Conservation (phyloP, 2,113 vertebrate genomes). For the Dicerorhinus sumatrensis region DNA sequence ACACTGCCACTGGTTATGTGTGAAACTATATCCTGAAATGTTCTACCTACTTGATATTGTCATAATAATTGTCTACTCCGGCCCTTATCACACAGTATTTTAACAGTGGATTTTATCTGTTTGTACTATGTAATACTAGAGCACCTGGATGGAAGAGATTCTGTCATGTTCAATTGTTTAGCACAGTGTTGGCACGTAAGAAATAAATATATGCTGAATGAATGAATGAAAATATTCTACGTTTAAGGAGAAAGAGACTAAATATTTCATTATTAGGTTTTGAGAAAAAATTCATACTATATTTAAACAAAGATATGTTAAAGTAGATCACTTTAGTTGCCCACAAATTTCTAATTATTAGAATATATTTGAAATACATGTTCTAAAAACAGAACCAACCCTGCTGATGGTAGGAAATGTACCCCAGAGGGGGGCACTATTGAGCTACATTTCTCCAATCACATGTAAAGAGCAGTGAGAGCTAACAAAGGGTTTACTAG, state of each 20-base stretch:
- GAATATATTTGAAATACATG: background rate
- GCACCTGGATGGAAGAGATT: background rate
- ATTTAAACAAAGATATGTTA: background rate
- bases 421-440: conserved; percentile 85
- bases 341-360: background rate
- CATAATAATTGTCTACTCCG: background rate
- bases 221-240: background rate
- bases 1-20: background rate
- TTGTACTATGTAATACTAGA: background rate
- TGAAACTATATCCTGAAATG: background rate
- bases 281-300: background rate
- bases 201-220: background rate
- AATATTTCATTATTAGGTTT: background rate
- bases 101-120: background rate
- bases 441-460: conserved; percentile 74
- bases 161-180: background rate
- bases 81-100: background rate
- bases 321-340: background rate
- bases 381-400: background rate
- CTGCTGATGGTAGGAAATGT: background rate
- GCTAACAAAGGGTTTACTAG: background rate
- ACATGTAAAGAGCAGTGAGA: background rate
- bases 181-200: background rate
- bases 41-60: background rate
- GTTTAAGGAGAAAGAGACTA: background rate